Evolutionary conservation across 2,113 vertebrate genomes (phyloP), one percentile per base, ranked within the genome.

Genomic region (Onychorhynchus coronatus): DNA sequence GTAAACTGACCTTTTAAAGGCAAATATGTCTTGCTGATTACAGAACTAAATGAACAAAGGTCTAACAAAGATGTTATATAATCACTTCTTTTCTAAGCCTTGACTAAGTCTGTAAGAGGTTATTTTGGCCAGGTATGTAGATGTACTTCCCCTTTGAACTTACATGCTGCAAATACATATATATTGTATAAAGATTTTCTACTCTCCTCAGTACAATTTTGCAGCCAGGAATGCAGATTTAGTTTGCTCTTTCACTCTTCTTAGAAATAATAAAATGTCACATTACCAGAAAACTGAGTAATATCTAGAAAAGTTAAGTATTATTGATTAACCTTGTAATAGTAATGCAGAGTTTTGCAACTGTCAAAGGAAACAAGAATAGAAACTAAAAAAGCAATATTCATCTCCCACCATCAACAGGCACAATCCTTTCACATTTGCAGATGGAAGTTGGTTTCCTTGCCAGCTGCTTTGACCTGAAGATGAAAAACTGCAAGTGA

Each of bases 1-100:
- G 94, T 68, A 89, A 97, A 96, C 41, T 22, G 82, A 93, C 96
- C 47, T 50, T 91, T 95, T 80, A 80, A 80, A 93, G 86, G 72
- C 42, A 96, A 95, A 95, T 66, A 81, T 28, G 4, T 53, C 73
- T 91, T 89, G 33, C 52, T 87, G 58, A 95, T 88, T 91, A 71
- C 35, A 89, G 73, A 72, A 15, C 47, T 74, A 81, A 78, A 56
- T 81, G 86, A 95, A 58, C 74, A 95, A 96, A 97, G 84, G 82
- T 93, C 77, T 77, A 87, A 89, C 71, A 66, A 94, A 88, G 78
- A 62, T 86, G 27, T 65, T 92, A 67, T 11, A 53, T 30, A 88
- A 74, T 27, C 4, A 27, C 6, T 19, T 79, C 33, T 83, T 76
- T 59, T 65, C n/a, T 52, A 67, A 63, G 42, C 28, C 44, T 75